Base-by-base conservation (phyloP, 2,888 invertebrate genomes). In the Deilephila elpenor region DNA sequence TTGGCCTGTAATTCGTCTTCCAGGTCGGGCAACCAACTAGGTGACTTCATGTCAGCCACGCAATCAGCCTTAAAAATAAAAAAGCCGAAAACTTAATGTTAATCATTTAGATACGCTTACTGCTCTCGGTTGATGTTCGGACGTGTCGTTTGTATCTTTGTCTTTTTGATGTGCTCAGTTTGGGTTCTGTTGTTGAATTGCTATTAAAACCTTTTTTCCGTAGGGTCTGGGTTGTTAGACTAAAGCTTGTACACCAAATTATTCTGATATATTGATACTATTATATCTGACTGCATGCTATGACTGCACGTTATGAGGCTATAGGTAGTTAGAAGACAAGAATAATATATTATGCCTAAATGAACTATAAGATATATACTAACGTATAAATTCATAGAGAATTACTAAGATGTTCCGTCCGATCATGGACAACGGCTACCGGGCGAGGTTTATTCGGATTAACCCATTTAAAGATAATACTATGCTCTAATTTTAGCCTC, bases 391-490 rank as follows among this genome's bases (percentile, higher is more conserved):
- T 64, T 64, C 14, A 44, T 11, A 64, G 20, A 44, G 37, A 34
- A 37, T 20, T 44, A 44, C 64, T 4, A 44, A 20, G 64, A 44
- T 20, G 34, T 11, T 20, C 20, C 64, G 20, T 37, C 20, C 37
- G 44, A 64, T 64, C 64, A 3, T 14, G 37, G 64, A 20, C 37
- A 64, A 44, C 37, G 20, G n/a, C 17, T 32, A 6, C 64, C 4
- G 3, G 14, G 20, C 64, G n/a, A n/a, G 37, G 64, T 11, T 62
- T n/a, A 44, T 20, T 64, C 37, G 20, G 64, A 64, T 64, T 64
- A 64, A 37, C 64, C 64, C 44, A 34, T 64, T 64, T 44, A 64
- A 44, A 64, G 64, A 64, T 64, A 64, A 64, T 44, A 44, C 64
- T n/a, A n/a, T 11, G n/a, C 37, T 64, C 37, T 37, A 37, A 64